A percentile compares a stretch with the other conserved stretches of the same genome.
Evolutionary conservation across 2,888 invertebrate genomes (phyloP).

Genomic region (Gymnocheta viridis): DNA sequence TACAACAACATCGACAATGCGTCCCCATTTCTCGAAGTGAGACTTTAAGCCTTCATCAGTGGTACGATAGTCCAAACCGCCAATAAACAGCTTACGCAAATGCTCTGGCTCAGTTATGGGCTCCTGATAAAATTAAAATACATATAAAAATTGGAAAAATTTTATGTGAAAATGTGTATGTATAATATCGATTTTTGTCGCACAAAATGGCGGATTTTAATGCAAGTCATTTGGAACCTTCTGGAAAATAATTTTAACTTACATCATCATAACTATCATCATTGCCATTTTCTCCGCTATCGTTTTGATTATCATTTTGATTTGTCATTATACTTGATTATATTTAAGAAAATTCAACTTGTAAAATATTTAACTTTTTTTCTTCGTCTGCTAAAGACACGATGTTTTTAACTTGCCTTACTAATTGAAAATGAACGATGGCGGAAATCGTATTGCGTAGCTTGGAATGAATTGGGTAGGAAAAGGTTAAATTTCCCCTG

Average conservation of each 20-base stretch:
- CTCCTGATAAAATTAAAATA: conserved; percentile 68
- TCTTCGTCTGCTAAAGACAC: not conserved
- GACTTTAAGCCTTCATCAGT: conserved; percentile 94
- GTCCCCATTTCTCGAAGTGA: conserved; percentile 98
- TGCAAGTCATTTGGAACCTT: conserved; percentile 27
- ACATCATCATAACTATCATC: conserved; percentile 68
- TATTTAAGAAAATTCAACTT: not conserved
- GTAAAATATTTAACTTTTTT: not conserved
- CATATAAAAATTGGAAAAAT: conserved; percentile 3
- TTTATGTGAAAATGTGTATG: conserved; percentile 9
- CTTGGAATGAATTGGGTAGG: not conserved
- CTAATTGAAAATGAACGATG: not conserved
- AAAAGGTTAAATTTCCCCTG: not conserved
- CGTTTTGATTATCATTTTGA: conserved; percentile 68
- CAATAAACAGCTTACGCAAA: conserved; percentile 95
- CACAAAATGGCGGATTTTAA: conserved; percentile 65
- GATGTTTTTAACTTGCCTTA: not conserved
- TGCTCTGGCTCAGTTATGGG: conserved; percentile 85
- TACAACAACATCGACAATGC: conserved; percentile 97
- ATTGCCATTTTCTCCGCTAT: conserved; percentile 66
- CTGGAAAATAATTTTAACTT: conserved; percentile 59
- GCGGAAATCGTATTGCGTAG: no score
- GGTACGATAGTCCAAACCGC: conserved; percentile 96
- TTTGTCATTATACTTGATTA: conserved; percentile 38
- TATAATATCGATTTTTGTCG: conserved; percentile 46